Base-by-base conservation (phyloP, 2,797 vertebrate genomes). In the Crypturellus tataupa region DNA sequence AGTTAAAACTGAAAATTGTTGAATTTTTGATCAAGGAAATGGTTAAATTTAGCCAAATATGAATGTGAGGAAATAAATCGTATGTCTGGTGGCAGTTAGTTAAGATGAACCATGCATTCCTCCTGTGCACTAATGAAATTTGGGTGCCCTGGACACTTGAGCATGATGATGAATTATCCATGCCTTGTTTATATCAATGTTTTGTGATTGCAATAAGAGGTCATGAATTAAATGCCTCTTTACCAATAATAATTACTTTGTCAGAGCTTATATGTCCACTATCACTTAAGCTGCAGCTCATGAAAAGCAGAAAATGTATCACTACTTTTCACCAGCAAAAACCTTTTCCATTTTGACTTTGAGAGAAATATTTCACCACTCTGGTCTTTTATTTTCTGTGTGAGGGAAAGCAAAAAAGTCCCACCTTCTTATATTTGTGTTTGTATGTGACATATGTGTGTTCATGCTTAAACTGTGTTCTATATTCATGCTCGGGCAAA, bases 161-260 rank as follows among this genome's bases (percentile, higher is more conserved):
- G 13, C 1, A 1, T 67, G 39, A 29, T 80, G 47, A 80, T 62
- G 63, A 77, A 89, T 94, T 91, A 58, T 65, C 40, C 0, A 0
- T 79, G 21, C 60, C 42, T 85, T 67, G 23, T 59, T 91, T 90
- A 87, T 82, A 46, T 62, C 79, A 65, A 1, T 51, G 31, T 89
- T 87, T 62, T 46, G 20, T 83, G 87, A 73, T 51, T 91, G 35
- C 64, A 73, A 0, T 87, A 39, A 27, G 25, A 21, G 7, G 20
- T 72, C 39, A 69, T 91, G 46, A 91, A 87, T 92, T 92, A 91
- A 90, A 67, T 63, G 16, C 12, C 8, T 77, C 42, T 80, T 90
- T 85, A 53, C 47, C 42, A 83, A 51, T 85, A 85, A 35, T 85
- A 70, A 72, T 94, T 91, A 65, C 46, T 82, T 94, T 70, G 18